These are phyloP conservation scores for Drosophila greeni DNA, from an alignment of 2,888 invertebrate species.

Conservation along the genomic window DNA sequence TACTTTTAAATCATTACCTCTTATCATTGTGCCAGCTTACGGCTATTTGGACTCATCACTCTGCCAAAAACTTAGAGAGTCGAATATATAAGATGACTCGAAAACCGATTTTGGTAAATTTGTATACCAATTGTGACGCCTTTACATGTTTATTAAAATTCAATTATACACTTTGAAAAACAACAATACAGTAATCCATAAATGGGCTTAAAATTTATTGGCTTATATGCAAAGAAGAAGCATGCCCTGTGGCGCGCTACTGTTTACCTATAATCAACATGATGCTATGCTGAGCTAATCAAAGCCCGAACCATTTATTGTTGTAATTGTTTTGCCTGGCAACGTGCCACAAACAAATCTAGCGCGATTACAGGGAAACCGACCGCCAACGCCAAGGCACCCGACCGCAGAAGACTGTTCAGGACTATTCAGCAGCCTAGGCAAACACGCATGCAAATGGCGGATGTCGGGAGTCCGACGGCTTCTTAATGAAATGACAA, in stretches of 20 bases:
- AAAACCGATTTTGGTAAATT: no score
- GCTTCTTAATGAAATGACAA: constrained; percentile 64
- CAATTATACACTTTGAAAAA: background rate
- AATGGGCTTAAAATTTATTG: background rate
- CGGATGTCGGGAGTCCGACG: constrained; percentile 12
- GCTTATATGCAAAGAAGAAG: background rate
- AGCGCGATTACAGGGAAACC: constrained; percentile 50
- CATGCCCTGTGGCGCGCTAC: background rate
- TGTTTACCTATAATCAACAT: constrained; percentile 36
- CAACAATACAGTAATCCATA: background rate
- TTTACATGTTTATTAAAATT: background rate
- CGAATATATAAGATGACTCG: background rate
- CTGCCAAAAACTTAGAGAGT: background rate
- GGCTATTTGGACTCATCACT: background rate
- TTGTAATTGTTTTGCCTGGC: constrained; percentile 51
- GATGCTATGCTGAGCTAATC: constrained; percentile 50
- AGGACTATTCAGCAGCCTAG: constrained; percentile 1
- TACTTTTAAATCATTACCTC: no score
- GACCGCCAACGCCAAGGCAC: constrained; percentile 8
- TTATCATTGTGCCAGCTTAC: no score
- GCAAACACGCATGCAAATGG: constrained; percentile 9
- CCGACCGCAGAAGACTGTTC: constrained; percentile 1
- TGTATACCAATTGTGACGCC: background rate
- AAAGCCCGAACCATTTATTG: constrained; percentile 46
- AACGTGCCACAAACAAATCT: constrained; percentile 53